A percentile compares a stretch with the other conserved stretches of the same genome.
Evolutionary conservation across 2,888 invertebrate species (phyloP).

Genomic region (Brachylomia viminalis): DNA sequence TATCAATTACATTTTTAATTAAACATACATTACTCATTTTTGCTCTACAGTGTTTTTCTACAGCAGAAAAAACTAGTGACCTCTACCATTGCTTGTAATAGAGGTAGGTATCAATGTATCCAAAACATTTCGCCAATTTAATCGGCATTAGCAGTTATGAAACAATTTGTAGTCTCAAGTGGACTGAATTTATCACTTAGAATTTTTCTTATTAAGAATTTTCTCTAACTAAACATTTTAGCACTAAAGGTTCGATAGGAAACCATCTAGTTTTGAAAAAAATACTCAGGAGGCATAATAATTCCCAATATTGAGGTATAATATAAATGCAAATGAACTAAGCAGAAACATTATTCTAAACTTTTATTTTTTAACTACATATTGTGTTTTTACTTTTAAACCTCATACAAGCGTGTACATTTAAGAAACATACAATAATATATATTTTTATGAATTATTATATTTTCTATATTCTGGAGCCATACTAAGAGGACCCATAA

Average conservation of each 20-base stretch:
- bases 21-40: slow-evolving; percentile 83
- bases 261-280: slow-evolving; percentile 56
- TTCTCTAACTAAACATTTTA: slow-evolving; percentile 62
- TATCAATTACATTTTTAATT: slow-evolving; percentile 86
- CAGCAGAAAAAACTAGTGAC: slow-evolving; percentile 81
- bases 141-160: slow-evolving; percentile 64
- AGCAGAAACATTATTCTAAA: slow-evolving; percentile 69
- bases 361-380: slow-evolving; percentile 66
- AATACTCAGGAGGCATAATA: slow-evolving; percentile 60
- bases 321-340: slow-evolving; percentile 73
- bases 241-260: slow-evolving; percentile 46
- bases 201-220: slow-evolving; percentile 51
- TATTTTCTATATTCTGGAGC: slow-evolving; percentile 69
- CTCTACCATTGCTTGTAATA: slow-evolving; percentile 75
- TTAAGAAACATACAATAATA: slow-evolving; percentile 67
- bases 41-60: slow-evolving; percentile 85
- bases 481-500: slow-evolving; percentile 70
- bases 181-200: slow-evolving; percentile 59
- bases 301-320: slow-evolving; percentile 61
- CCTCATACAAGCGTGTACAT: slow-evolving; percentile 72
- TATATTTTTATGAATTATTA: slow-evolving; percentile 60
- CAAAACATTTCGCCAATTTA: slow-evolving; percentile 63
- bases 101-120: slow-evolving; percentile 57
- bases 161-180: slow-evolving; percentile 59
- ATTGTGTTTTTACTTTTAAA: slow-evolving; percentile 66